Conservation (phyloP, 1,140 invertebrate species). For the Brachionus asplanchnoidis region DNA sequence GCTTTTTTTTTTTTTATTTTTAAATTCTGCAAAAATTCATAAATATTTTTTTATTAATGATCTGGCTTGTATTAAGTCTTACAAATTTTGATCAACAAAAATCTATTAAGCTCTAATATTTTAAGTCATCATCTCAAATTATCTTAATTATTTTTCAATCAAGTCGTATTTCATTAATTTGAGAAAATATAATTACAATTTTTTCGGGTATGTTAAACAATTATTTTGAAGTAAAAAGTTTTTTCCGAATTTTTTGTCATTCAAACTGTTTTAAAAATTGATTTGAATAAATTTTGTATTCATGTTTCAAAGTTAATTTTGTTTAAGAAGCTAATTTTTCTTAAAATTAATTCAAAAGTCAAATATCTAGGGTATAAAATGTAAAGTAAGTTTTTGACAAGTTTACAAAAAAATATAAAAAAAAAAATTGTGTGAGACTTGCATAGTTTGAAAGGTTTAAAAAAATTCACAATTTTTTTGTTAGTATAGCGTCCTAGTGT, state of each 20-base stretch:
- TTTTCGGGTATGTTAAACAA: too few relatives aligned
- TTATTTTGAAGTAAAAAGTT: too few relatives aligned
- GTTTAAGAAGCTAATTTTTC: too few relatives aligned
- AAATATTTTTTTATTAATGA: not conserved
- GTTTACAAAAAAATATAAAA: not conserved
- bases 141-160: not conserved
- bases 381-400: not conserved
- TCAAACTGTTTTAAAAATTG: too few relatives aligned
- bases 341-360: too few relatives aligned
- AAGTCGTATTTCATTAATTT: not conserved
- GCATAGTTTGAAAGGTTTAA: not conserved
- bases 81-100: not conserved
- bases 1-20: not conserved
- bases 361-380: not conserved
- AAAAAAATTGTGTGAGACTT: not conserved
- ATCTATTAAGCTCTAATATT: too few relatives aligned
- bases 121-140: not conserved
- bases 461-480: not conserved
- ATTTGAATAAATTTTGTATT: not conserved
- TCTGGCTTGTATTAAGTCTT: not conserved
- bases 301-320: not conserved
- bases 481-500: not conserved
- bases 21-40: not conserved
- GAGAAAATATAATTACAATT: not conserved
- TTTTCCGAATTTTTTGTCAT: too few relatives aligned